A percentile compares a stretch with the other conserved stretches of the same genome.
phyloP scores from a whole-genome alignment of 2,888 invertebrate genomes.

The Asteroscopus sphinx region DNA sequence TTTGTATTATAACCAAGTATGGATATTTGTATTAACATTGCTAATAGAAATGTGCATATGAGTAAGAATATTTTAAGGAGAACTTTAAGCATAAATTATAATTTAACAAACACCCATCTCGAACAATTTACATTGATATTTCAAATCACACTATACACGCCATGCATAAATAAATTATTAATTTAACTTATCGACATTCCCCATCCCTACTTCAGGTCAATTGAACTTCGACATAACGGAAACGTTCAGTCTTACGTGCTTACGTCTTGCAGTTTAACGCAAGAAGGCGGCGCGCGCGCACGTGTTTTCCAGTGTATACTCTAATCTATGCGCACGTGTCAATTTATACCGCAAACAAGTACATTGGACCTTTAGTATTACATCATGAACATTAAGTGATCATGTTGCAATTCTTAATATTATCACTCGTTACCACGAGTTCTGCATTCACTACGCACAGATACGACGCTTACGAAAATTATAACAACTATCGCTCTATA shows the following conservation, averaged over 20 bases:
- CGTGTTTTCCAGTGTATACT: no score
- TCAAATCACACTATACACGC: not conserved
- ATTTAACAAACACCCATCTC: not conserved
- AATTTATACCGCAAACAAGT: not conserved
- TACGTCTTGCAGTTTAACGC: conserved; percentile 35
- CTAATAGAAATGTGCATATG: no score
- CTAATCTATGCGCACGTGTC: conserved; percentile 42
- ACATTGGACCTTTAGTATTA: not conserved
- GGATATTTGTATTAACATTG: no score
- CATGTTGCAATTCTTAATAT: conserved; percentile 38
- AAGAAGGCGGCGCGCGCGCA: conserved; percentile 35
- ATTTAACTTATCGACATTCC: not conserved
- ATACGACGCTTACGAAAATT: conserved; percentile 15
- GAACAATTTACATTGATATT: not conserved
- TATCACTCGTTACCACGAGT: conserved; percentile 20
- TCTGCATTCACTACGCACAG: conserved; percentile 31
- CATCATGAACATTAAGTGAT: conserved; percentile 14
- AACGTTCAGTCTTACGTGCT: conserved; percentile 7
- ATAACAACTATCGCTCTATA: conserved; percentile 19
- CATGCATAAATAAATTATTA: no score
- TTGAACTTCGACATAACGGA: conserved; percentile 5
- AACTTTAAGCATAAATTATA: not conserved
- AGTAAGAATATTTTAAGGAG: not conserved
- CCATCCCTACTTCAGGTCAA: conserved; percentile 26
- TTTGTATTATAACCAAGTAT: no score